Conservation (phyloP, 92 coral and sea anemone genomes). For the Palythoa heliodiscus region DNA sequence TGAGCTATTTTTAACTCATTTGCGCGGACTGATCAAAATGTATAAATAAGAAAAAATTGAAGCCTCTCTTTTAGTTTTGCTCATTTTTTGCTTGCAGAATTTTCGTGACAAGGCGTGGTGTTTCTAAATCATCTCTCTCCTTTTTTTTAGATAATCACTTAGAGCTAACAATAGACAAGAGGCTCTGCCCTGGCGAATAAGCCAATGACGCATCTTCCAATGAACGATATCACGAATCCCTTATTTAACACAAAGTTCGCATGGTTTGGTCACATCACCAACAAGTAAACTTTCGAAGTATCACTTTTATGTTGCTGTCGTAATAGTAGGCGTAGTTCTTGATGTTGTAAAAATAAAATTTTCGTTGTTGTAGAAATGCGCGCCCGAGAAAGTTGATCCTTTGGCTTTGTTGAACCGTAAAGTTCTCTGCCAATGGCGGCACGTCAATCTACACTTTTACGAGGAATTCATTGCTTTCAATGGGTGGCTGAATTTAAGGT, state of each 20-base stretch:
- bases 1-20: background rate
- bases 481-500: background rate
- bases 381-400: background rate
- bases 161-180: no score
- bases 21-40: background rate
- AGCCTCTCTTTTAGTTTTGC: background rate
- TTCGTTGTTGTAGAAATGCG: slow-evolving; percentile 28
- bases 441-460: background rate
- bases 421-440: background rate
- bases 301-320: slow-evolving; percentile 7
- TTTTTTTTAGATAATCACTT: no score
- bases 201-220: background rate
- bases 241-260: background rate
- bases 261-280: slow-evolving; percentile 20
- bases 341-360: background rate
- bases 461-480: background rate
- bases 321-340: background rate
- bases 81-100: background rate
- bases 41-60: background rate
- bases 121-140: background rate
- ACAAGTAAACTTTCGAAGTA: slow-evolving; percentile 4
- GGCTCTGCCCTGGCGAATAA: background rate
- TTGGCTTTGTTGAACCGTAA: no score
- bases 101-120: slow-evolving; percentile 27
- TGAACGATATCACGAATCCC: background rate